Evolutionary conservation across 2,797 vertebrate species (phyloP), one percentile per base, ranked within the genome.

Genomic region (Dendrocincla tyrannina): DNA sequence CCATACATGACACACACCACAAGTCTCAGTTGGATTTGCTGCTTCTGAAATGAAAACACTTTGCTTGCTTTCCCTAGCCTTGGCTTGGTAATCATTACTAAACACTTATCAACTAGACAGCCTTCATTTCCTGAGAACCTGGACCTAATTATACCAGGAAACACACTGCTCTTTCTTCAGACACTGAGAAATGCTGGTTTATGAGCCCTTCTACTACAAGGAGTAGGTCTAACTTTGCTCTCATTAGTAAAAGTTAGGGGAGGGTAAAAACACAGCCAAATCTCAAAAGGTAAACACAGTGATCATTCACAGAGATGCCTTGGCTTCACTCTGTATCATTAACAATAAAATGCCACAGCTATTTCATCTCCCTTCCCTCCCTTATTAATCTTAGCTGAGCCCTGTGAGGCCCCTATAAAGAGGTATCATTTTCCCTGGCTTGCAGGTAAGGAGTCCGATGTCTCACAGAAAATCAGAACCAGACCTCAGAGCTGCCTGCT

Each of bases 61-160:
- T 85, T 35, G 63, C 93, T 86, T 13, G 11, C 67, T 76, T 88
- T 92, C 50, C 53, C 22, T 52, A 91, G 85, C 77, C 60, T 1
- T 86, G 58, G 60, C 85, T 95, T 52, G 77, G 74, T 95, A 95
- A 94, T 91, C 86, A 91, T 91, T 91, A 90, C 93, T 94, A 56
- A 78, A 93, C 92, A 89, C 96, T 95, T 95, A 96, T 95, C 96
- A 95, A 92, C 66, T 83, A 92, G 96, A 93, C 44, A 28, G 92
- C 72, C 73, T 93, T 96, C 89, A 95, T 96, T 96, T 97, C 96
- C 97, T 95, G 94, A 95, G 66, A 83, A 69, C 78, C 96, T 97
- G 97, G 89, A 80, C 91, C 78, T 95, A 95, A 96, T 97, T 96
- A 97, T 53, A 79, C 58, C 53, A 80, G 92, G 85, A 94, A 95